These are phyloP conservation scores for Gavia stellata DNA, from an alignment of 2,113 vertebrate genomes.

Conservation along the genomic window DNA sequence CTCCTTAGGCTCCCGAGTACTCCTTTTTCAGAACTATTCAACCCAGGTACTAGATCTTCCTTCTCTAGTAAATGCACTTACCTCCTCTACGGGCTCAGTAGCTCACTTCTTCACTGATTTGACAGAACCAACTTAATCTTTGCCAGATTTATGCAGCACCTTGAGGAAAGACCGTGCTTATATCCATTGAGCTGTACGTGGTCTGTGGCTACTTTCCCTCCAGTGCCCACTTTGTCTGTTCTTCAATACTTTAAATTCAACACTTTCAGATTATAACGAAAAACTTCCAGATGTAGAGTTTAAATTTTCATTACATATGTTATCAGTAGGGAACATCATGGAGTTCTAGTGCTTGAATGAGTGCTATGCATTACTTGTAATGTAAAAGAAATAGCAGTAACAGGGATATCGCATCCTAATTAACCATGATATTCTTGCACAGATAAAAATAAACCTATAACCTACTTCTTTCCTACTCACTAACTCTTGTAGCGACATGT, in stretches of 20 bases:
- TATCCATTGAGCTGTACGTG: neutral
- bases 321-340: neutral
- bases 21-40: neutral
- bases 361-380: neutral
- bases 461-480: neutral
- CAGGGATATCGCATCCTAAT: neutral
- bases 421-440: neutral
- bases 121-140: neutral
- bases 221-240: neutral
- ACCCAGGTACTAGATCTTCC: neutral
- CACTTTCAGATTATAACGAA: neutral
- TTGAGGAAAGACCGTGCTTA: neutral
- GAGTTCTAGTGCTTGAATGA: neutral
- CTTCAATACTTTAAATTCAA: neutral
- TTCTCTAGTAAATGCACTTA: neutral
- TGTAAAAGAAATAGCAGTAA: neutral
- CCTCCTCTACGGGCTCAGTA: neutral
- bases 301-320: neutral
- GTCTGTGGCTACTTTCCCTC: neutral
- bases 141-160: neutral
- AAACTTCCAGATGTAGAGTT: neutral
- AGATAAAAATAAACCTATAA: neutral
- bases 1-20: neutral
- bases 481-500: neutral
- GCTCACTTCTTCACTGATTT: neutral